Evolutionary conservation across 2,888 invertebrate species (phyloP), one percentile per base, ranked within the genome.

Genomic region (Drosophila limbata): DNA sequence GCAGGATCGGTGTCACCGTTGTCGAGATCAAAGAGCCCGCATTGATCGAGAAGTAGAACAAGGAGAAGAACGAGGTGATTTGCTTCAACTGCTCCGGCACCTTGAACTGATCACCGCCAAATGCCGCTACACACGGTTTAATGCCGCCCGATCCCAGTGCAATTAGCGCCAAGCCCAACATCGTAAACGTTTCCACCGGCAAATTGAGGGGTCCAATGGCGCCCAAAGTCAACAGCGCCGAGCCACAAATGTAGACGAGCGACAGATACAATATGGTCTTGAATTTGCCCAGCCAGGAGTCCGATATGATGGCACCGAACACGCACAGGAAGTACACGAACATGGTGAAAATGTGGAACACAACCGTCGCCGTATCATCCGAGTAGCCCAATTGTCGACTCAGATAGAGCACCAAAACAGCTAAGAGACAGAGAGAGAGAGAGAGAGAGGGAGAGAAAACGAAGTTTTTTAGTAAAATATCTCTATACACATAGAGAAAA

Each of bases 141-240:
- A 97, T 97, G 4, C 96, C 96, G 0, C 96, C 96, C 0, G 96
- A 96, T 2, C 96, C 96, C 4, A 96, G 75, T 0, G 96, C 96
- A 66, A 97, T 95, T 77, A 96, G 92, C 13, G 95, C 89, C 28
- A 97, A 92, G 0, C 96, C 96, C 19, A 95, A 78, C 69, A 96
- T 92, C 1, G 95, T 95, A 69, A 96, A 91, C 33, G 88, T 87
- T n/a, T 92, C 90, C 40, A 91, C 92, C 1, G 94, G 94, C 33
- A 94, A 74, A 47, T 92, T 92, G n/a, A 94, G 78, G 0, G 93
- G 91, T 0, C 94, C 94, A 44, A 95, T 93, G 0, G 94, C 94
- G 2, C 94, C 94, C 1, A 94, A 73, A 0, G 96, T 94, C 17
- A 96, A 93, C 45, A 96, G 84, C 3, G 95, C 81, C 77, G 95